Conservation (phyloP, 92 coral and sea anemone species). For the Ricordea florida region DNA sequence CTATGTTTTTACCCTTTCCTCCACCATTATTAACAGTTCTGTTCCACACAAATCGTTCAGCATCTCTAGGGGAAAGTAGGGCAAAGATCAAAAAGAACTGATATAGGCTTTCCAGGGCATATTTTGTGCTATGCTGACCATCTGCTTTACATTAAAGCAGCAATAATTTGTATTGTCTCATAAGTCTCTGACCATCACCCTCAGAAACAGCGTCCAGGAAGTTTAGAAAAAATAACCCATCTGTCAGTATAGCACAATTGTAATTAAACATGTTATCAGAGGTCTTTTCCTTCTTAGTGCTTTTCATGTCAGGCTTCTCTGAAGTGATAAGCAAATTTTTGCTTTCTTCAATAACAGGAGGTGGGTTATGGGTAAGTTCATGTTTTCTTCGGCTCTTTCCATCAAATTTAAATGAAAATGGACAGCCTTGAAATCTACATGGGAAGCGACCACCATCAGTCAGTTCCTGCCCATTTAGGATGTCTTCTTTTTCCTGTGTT, state of each 20-base stretch:
- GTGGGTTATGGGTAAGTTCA: conserved; percentile 64
- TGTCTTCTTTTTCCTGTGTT: conserved; percentile 44
- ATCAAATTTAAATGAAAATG: conserved; percentile 46
- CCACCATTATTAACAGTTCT: conserved; percentile 61
- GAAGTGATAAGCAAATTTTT: conserved; percentile 4
- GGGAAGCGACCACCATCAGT: conserved; percentile 64
- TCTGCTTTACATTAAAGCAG: conserved; percentile 66
- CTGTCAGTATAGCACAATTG: conserved; percentile 60
- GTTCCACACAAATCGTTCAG: conserved; percentile 60
- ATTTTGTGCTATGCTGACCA: conserved; percentile 50
- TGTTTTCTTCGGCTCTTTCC: conserved; percentile 61
- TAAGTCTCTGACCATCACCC: conserved; percentile 66
- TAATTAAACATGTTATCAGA: conserved; percentile 48
- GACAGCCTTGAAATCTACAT: conserved; percentile 64
- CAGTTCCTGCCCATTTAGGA: conserved; percentile 8
- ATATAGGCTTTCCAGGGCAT: conserved; percentile 67
- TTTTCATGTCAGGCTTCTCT: background rate
- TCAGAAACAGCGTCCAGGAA: conserved; percentile 60
- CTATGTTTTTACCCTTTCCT: conserved; percentile 50
- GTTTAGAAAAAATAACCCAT: conserved; percentile 50
- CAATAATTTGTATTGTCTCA: conserved; percentile 63
- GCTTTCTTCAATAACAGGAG: conserved; percentile 19
- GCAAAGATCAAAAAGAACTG: conserved; percentile 54
- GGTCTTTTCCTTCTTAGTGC: background rate
- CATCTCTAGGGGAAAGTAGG: conserved; percentile 56